Conservation (phyloP, 2,888 invertebrate genomes). For the Athetis lepigone region DNA sequence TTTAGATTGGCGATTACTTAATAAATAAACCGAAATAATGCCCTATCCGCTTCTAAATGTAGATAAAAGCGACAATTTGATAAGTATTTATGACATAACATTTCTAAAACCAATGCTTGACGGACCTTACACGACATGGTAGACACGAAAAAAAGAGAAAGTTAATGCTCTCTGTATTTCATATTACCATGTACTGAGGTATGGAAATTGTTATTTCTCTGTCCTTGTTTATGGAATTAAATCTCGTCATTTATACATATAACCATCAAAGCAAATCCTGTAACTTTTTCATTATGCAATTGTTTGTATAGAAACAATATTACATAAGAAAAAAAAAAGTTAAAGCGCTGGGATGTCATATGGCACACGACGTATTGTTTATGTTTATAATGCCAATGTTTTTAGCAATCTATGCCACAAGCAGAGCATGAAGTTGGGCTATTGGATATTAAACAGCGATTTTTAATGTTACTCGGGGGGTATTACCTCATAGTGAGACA, state of each 20-base stretch:
- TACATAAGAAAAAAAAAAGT: no score
- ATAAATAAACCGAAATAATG: no score
- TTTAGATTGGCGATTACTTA: no score
- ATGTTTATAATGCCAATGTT: slow-evolving; percentile 35
- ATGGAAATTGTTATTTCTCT: background rate
- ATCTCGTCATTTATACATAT: background rate
- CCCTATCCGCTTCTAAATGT: no score
- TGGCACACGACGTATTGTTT: slow-evolving; percentile 21
- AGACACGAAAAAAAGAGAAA: slow-evolving; percentile 28
- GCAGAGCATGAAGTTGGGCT: slow-evolving; percentile 70
- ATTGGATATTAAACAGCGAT: slow-evolving; percentile 63
- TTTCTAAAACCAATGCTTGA: background rate
- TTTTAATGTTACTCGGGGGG: slow-evolving; percentile 52
- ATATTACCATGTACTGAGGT: background rate
- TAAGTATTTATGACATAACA: no score
- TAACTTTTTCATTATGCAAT: slow-evolving; percentile 22
- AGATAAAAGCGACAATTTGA: no score
- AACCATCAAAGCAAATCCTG: background rate
- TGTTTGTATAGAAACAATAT: slow-evolving; percentile 31
- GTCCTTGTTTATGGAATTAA: background rate
- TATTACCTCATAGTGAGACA: slow-evolving; percentile 70
- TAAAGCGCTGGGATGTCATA: background rate
- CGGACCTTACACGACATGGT: background rate
- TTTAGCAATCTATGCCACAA: slow-evolving; percentile 46
- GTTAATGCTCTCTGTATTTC: background rate